phyloP scores from a whole-genome alignment of 1,140 invertebrate species.

The Pogonus chalceus region DNA sequence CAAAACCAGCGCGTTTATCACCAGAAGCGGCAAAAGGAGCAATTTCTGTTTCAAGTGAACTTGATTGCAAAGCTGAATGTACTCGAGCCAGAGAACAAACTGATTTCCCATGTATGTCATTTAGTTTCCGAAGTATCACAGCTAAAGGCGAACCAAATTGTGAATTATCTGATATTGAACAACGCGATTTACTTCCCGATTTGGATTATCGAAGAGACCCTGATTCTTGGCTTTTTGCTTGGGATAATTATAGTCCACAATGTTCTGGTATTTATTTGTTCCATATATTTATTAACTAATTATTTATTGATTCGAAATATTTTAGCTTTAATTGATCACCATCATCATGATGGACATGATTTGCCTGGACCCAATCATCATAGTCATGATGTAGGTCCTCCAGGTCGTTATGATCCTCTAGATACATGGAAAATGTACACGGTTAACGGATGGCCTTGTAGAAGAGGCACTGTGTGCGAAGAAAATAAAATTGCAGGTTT shows the following conservation, averaged over 20 bases:
- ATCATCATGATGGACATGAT: neutral
- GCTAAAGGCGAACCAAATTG: slow-evolving; percentile 42
- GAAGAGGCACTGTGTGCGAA: slow-evolving; percentile 54
- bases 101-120: slow-evolving; percentile 56
- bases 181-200: slow-evolving; percentile 53
- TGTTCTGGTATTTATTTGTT: slow-evolving; percentile 21
- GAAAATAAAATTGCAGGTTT: slow-evolving; percentile 62
- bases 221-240: slow-evolving; percentile 52
- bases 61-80: slow-evolving; percentile 60
- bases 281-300: neutral
- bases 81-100: slow-evolving; percentile 44
- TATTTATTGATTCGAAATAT: neutral
- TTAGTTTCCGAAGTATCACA: slow-evolving; percentile 43
- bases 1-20: slow-evolving; percentile 55
- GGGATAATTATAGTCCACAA: slow-evolving; percentile 41
- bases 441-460: slow-evolving; percentile 66
- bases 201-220: slow-evolving; percentile 52
- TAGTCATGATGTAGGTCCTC: slow-evolving; percentile 7
- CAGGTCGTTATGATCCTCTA: slow-evolving; percentile 18
- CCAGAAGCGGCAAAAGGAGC: slow-evolving; percentile 51
- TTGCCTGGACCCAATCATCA: neutral
- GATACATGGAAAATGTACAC: slow-evolving; percentile 57
- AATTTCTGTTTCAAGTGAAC: slow-evolving; percentile 47
- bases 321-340: neutral
- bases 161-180: slow-evolving; percentile 55